Percentiles rank a stretch among this genome's conserved stretches.
Conservation (phyloP, 2,797 vertebrate genomes). For the Chrysocyon brachyurus region DNA sequence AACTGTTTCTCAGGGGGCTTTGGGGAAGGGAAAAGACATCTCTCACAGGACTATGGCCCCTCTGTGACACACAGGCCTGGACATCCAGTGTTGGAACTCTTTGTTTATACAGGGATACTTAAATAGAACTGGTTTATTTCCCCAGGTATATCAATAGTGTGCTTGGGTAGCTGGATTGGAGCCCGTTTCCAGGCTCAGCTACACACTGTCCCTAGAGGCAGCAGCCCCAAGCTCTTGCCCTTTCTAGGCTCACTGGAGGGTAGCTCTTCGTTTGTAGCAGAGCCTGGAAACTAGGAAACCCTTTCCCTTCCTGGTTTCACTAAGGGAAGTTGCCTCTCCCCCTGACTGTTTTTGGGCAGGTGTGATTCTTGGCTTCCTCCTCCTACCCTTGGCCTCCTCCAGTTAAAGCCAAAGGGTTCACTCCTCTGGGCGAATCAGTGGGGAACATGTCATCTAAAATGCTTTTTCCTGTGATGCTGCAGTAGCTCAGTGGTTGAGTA, state of each 20-base stretch:
- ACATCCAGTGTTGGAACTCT: not conserved
- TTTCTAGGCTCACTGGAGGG: not conserved
- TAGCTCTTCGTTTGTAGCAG: not conserved
- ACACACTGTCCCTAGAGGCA: not conserved
- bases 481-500: no score
- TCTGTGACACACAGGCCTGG: not conserved
- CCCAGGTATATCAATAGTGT: not conserved
- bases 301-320: not conserved
- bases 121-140: not conserved
- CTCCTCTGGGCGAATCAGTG: not conserved
- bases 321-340: not conserved
- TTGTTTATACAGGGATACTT: not conserved
- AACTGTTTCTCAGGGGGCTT: not conserved
- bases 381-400: not conserved
- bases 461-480: not conserved
- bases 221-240: not conserved
- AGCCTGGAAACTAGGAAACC: not conserved
- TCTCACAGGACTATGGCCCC: not conserved
- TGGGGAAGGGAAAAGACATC: not conserved
- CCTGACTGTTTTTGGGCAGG: not conserved
- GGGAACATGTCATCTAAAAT: not conserved
- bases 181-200: not conserved
- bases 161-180: not conserved
- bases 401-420: not conserved
- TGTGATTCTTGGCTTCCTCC: not conserved